Evolutionary conservation across 2,113 vertebrate genomes (phyloP).

Genomic region (Nansenia antarctica): DNA sequence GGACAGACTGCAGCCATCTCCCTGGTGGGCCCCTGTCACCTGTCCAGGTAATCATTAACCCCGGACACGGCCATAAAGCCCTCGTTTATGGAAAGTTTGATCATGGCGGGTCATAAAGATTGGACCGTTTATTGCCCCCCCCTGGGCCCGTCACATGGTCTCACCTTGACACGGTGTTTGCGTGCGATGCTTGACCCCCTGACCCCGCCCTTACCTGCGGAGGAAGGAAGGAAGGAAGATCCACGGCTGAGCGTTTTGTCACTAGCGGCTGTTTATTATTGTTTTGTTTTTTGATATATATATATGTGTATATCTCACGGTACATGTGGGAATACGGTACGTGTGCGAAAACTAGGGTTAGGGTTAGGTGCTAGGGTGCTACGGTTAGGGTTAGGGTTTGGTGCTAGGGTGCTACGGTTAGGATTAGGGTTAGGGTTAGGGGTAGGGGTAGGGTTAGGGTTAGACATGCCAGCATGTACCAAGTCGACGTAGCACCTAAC

Average conservation of each 20-base stretch:
- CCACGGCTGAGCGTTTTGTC: too few species aligned
- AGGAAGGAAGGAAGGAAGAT: neutral
- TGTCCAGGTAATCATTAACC: conserved; percentile 66
- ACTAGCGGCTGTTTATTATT: neutral
- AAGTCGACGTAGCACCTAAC: too few species aligned
- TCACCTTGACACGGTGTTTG: conserved; percentile 57
- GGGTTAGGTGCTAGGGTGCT: too few species aligned
- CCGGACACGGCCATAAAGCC: conserved; percentile 49
- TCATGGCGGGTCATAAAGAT: conserved; percentile 61
- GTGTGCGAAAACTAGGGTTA: neutral
- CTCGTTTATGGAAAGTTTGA: conserved; percentile 66
- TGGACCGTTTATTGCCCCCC: conserved; percentile 39
- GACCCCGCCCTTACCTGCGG: neutral
- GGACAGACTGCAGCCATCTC: conserved; percentile 13
- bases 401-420: too few species aligned
- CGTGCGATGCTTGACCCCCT: conserved; percentile 15
- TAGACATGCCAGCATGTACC: too few species aligned
- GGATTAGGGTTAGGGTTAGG: too few species aligned
- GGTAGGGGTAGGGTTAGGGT: too few species aligned
- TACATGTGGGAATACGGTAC: neutral
- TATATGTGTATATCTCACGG: neutral
- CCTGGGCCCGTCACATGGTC: conserved; percentile 16
- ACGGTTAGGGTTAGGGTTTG: too few species aligned
- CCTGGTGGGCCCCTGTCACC: conserved; percentile 53
- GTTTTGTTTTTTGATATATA: neutral